These are phyloP conservation scores for Microplitis deprimator DNA, from an alignment of 2,888 invertebrate species.

Conservation along the genomic window DNA sequence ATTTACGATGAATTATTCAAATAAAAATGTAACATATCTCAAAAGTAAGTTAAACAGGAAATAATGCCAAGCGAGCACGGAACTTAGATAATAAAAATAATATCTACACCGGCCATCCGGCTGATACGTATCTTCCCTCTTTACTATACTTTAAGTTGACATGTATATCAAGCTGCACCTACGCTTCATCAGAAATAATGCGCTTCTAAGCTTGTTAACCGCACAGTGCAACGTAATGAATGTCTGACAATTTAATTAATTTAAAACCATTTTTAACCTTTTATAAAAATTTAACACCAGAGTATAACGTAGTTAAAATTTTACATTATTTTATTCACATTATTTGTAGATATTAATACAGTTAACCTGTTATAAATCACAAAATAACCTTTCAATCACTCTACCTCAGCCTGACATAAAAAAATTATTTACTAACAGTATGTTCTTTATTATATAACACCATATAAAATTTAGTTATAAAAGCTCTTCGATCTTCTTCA, in stretches of 20 bases:
- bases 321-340: background rate
- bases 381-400: slow-evolving; percentile 11
- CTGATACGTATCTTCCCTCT: slow-evolving; percentile 58
- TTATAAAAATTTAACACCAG: background rate
- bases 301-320: no score
- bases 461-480: background rate
- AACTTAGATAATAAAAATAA: slow-evolving; percentile 44
- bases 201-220: slow-evolving; percentile 13
- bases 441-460: background rate
- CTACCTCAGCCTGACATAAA: background rate
- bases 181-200: slow-evolving; percentile 24
- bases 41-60: slow-evolving; percentile 29
- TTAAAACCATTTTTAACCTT: background rate
- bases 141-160: background rate
- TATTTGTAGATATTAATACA: background rate
- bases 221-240: background rate
- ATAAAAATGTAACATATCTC: slow-evolving; percentile 4
- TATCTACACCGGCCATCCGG: slow-evolving; percentile 67
- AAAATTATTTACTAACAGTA: slow-evolving; percentile 21
- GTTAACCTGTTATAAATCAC: background rate
- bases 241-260: background rate
- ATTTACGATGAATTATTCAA: slow-evolving; percentile 18
- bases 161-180: slow-evolving; percentile 29
- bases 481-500: slow-evolving; percentile 21
- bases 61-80: slow-evolving; percentile 37